Conservation (phyloP, 2,888 invertebrate genomes). For the Pantelozetes paolii region DNA sequence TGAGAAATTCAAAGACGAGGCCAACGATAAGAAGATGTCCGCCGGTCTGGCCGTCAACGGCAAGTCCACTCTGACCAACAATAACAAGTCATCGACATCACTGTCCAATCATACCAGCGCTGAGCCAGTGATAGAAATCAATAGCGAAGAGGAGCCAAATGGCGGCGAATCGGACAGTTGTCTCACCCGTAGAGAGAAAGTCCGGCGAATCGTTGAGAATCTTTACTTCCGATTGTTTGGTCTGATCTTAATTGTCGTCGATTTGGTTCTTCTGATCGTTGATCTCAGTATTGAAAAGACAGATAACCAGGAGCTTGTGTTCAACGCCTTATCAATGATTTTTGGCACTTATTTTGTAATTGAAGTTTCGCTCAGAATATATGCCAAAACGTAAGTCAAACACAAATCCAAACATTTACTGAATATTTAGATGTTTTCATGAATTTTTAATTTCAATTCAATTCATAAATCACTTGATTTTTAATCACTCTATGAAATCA, state of each 20-base stretch:
- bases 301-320: slow-evolving; percentile 41
- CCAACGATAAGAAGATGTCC: background rate
- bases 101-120: background rate
- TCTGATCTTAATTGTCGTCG: slow-evolving; percentile 46
- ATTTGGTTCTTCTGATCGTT: slow-evolving; percentile 46
- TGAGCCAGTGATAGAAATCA: slow-evolving; percentile 10
- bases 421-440: too few species aligned
- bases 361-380: slow-evolving; percentile 53
- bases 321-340: slow-evolving; percentile 52
- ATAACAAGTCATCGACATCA: slow-evolving; percentile 23
- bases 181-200: slow-evolving; percentile 13
- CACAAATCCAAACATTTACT: too few species aligned
- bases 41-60: background rate
- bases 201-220: slow-evolving; percentile 41
- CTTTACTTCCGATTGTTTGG: slow-evolving; percentile 45
- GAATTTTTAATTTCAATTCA: too few species aligned
- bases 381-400: slow-evolving; percentile 52
- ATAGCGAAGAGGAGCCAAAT: background rate
- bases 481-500: too few species aligned
- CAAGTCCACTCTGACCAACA: background rate
- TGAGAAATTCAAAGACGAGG: slow-evolving; percentile 14
- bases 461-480: too few species aligned
- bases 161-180: background rate
- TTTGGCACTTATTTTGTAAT: slow-evolving; percentile 54
- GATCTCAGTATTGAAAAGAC: slow-evolving; percentile 44